phyloP scores from a whole-genome alignment of 2,797 vertebrate genomes.

The Chelmon rostratus region DNA sequence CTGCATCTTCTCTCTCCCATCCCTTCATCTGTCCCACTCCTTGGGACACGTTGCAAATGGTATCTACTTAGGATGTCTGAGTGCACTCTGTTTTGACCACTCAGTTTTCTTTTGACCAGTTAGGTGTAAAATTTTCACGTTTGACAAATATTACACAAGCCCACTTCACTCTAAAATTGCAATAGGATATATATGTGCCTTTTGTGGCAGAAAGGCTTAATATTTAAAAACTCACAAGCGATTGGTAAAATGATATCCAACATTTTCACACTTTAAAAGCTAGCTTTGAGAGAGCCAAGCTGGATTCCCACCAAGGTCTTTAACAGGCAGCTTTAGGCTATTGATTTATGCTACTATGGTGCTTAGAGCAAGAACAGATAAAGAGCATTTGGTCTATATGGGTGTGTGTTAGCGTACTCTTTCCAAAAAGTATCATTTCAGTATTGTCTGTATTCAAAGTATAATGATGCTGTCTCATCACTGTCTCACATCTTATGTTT shows the following conservation, averaged over 20 bases:
- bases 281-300: slow-evolving; percentile 32
- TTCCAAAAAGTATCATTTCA: slow-evolving; percentile 29
- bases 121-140: slow-evolving; percentile 24
- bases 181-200: neutral
- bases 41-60: neutral
- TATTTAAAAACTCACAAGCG: slow-evolving; percentile 16
- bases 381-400: slow-evolving; percentile 4
- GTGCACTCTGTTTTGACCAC: slow-evolving; percentile 13
- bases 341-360: slow-evolving; percentile 41
- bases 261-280: slow-evolving; percentile 29
- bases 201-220: slow-evolving; percentile 12
- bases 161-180: slow-evolving; percentile 1
- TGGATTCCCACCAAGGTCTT: slow-evolving; percentile 53
- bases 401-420: neutral
- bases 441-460: slow-evolving; percentile 1
- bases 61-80: slow-evolving; percentile 7
- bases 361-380: slow-evolving; percentile 34
- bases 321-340: slow-evolving; percentile 51
- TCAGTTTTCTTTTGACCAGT: slow-evolving; percentile 17
- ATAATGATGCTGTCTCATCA: slow-evolving; percentile 19
- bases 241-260: slow-evolving; percentile 26
- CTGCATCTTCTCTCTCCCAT: slow-evolving; percentile 18
- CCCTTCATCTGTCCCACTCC: slow-evolving; percentile 20
- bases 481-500: slow-evolving; percentile 8
- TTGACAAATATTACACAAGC: slow-evolving; percentile 18